Evolutionary conservation across 2,113 vertebrate species (phyloP), one percentile per base, ranked within the genome.

Genomic region (Catagonus wagneri): DNA sequence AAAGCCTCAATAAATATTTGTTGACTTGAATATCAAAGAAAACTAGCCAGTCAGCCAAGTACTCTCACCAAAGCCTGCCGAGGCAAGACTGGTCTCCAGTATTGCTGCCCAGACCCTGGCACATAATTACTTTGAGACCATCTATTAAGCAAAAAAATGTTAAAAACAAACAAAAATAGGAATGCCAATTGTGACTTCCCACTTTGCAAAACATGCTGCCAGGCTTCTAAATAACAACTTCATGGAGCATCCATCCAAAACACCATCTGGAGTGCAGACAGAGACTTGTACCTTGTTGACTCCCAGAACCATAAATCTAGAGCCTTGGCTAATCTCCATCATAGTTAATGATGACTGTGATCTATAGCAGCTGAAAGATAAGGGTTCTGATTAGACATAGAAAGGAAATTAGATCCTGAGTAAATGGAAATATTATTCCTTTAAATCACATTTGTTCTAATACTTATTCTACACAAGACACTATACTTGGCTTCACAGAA

Each of bases 121-220:
- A 52, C 90, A 56, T 79, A 79, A 97, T 90, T 72, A 85, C 85
- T 96, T 72, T 96, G 85, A 93, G 79, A 89, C 69, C 54, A 86
- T 95, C 85, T 95, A 97, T 95, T 95, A 90, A 92, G 69, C 58
- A 96, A 94, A 34, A 93, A 93, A 96, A 94, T 89, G 17, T 68
- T 86, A 60, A 90, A 74, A 72, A 92, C 54, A 85, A n/a, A 44
- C 44, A 60, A 89, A 66, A 60, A 91, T 54, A 89, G 52, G 10
- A 76, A 90, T 89, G 94, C 65, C 88, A 95, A 60, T 29, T 89
- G 36, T 78, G 79, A 92, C 74, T 95, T 36, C 93, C 29, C 44
- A 74, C 54, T 96, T 97, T 83, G 56, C 44, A 89, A 91, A 96
- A 10, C 69, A 89, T 84, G 72, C 69, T 97, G 94, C 83, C 96